Conservation (phyloP, 2,113 vertebrate genomes). For the Entelurus aequoreus region DNA sequence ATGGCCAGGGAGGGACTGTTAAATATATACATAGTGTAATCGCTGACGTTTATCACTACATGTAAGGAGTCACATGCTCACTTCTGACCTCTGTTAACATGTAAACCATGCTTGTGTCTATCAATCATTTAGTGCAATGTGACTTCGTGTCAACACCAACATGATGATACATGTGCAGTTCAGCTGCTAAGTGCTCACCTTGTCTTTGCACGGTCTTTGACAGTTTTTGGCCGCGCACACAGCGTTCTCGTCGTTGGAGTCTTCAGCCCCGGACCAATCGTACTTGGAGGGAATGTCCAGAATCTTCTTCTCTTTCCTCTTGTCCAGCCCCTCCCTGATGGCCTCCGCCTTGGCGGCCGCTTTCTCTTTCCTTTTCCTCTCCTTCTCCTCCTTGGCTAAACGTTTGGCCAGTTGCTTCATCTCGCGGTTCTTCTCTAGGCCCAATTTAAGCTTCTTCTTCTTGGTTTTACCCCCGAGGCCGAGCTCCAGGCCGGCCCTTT, state of each 20-base stretch:
- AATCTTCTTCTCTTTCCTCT: slow-evolving; percentile 91
- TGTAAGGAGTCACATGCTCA: slow-evolving; percentile 1
- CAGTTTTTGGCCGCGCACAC: slow-evolving; percentile 95
- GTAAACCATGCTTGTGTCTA: slow-evolving; percentile 24
- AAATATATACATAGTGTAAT: not conserved
- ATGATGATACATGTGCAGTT: not conserved
- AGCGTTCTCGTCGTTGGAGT: slow-evolving; percentile 95
- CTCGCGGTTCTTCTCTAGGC: slow-evolving; percentile 87
- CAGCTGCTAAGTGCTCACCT: slow-evolving; percentile 72
- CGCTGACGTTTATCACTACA: not conserved
- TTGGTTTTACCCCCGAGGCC: slow-evolving; percentile 82
- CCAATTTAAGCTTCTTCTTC: slow-evolving; percentile 96
- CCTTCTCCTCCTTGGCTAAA: slow-evolving; percentile 91
- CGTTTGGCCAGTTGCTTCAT: slow-evolving; percentile 94
- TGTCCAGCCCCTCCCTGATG: slow-evolving; percentile 82
- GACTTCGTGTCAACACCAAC: slow-evolving; percentile 6
- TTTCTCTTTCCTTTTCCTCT: slow-evolving; percentile 92
- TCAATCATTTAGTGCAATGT: slow-evolving; percentile 29
- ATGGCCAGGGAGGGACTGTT: not conserved
- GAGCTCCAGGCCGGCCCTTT: slow-evolving; percentile 82
- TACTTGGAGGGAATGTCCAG: slow-evolving; percentile 97
- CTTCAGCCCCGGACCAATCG: slow-evolving; percentile 96
- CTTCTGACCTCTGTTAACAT: slow-evolving; percentile 37
- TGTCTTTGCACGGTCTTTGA: slow-evolving; percentile 95
- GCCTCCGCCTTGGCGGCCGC: slow-evolving; percentile 83